Evolutionary conservation across 2,888 invertebrate genomes (phyloP).

Genomic region (Rhagium mordax): DNA sequence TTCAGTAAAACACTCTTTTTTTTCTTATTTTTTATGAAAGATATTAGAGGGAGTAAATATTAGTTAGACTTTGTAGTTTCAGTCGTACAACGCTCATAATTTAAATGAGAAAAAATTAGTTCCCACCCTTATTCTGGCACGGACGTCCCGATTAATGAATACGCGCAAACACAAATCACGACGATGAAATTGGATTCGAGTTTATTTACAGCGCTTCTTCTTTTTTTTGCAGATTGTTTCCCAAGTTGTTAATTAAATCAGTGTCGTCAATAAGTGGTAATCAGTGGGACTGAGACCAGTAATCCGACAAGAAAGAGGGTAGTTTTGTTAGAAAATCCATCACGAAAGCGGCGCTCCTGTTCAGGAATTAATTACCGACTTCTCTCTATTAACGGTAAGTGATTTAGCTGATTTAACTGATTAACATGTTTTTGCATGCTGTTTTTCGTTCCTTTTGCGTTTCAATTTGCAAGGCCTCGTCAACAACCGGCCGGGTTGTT

Average conservation of each 20-base stretch:
- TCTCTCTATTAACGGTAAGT: conserved; percentile 23
- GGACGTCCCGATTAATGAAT: conserved; percentile 4
- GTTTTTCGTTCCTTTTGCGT: background rate
- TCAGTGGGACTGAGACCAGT: conserved; percentile 26
- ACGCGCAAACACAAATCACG: conserved; percentile 6
- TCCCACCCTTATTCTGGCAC: background rate
- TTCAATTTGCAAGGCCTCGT: background rate
- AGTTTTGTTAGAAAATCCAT: conserved; percentile 18
- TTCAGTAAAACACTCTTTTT: too few relatives aligned
- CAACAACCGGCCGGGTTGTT: background rate
- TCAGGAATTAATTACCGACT: conserved; percentile 28
- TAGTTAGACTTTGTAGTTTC: too few relatives aligned
- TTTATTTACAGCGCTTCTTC: conserved; percentile 12
- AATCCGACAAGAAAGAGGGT: conserved; percentile 3
- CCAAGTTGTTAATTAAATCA: conserved; percentile 36
- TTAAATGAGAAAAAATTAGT: background rate
- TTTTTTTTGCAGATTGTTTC: conserved; percentile 35
- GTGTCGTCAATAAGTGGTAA: conserved; percentile 35
- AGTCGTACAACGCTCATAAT: too few relatives aligned
- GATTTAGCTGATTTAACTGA: conserved; percentile 23
- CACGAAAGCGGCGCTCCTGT: conserved; percentile 1
- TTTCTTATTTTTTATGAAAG: too few relatives aligned
- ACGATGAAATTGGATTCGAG: conserved; percentile 5
- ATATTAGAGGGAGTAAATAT: too few relatives aligned
- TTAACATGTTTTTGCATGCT: background rate